phyloP scores from a whole-genome alignment of 2,888 invertebrate genomes.

The Drosophila formosana region DNA sequence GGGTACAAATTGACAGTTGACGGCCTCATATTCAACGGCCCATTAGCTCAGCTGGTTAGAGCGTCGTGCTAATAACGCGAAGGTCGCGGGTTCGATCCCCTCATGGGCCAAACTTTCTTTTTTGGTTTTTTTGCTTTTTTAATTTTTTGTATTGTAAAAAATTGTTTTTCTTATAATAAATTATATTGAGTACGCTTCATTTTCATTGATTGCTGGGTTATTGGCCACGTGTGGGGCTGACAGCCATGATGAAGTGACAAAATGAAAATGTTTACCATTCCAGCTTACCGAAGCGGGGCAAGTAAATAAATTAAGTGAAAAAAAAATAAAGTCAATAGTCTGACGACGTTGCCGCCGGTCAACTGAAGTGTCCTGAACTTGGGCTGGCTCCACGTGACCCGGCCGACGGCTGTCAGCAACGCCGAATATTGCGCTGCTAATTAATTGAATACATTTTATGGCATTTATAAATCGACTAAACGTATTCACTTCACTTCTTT shows the following conservation, averaged over 20 bases:
- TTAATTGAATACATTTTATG: constrained; percentile 68
- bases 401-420: constrained; percentile 21
- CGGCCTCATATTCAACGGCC: constrained; percentile 62
- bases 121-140: constrained; percentile 21
- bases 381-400: constrained; percentile 62
- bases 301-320: constrained; percentile 62
- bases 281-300: constrained; percentile 1
- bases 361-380: constrained; percentile 52
- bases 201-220: constrained; percentile 52
- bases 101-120: constrained; percentile 83
- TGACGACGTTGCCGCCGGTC: constrained; percentile 33
- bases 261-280: constrained; percentile 41
- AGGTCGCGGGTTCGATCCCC: constrained; percentile 86
- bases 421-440: constrained; percentile 49
- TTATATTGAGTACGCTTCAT: constrained; percentile 43
- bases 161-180: constrained; percentile 41
- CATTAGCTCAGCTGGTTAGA: constrained; percentile 86
- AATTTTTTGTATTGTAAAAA: constrained; percentile 22
- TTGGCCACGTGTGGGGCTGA: constrained; percentile 66
- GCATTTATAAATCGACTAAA: constrained; percentile 69
- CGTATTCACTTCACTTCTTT: constrained; percentile 37
- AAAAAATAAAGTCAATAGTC: constrained; percentile 34
- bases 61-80: constrained; percentile 86
- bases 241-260: constrained; percentile 75
- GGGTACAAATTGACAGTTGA: constrained; percentile 29